Evolutionary conservation across 2,888 invertebrate species (phyloP).

Genomic region (Platycheirus rosarum): DNA sequence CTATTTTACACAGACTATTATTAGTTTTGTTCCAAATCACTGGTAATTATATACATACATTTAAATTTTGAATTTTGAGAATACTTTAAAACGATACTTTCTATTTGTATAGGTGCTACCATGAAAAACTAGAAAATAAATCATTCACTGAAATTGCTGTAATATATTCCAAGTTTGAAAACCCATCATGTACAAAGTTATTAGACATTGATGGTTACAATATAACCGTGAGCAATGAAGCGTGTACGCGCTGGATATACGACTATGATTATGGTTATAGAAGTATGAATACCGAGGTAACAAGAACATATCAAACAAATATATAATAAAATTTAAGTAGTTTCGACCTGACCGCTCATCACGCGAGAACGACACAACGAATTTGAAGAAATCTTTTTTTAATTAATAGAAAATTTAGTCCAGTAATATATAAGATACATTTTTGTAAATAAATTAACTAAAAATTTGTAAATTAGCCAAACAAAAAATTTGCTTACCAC

Average conservation of each 20-base stretch:
- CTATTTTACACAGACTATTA: slow-evolving; percentile 86
- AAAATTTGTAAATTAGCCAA: no score
- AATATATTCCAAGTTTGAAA: slow-evolving; percentile 80
- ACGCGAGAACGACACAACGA: no score
- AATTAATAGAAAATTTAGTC: no score
- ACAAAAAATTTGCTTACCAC: no score
- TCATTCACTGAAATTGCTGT: slow-evolving; percentile 80
- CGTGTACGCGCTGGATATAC: slow-evolving; percentile 85
- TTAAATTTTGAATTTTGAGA: background rate
- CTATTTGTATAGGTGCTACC: slow-evolving; percentile 79
- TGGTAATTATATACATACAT: slow-evolving; percentile 76
- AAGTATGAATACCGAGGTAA: slow-evolving; percentile 87
- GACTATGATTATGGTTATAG: slow-evolving; percentile 84
- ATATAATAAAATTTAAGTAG: no score
- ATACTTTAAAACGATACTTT: no score
- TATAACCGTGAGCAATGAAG: slow-evolving; percentile 79
- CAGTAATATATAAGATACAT: no score
- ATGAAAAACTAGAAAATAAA: slow-evolving; percentile 80
- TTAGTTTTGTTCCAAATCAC: slow-evolving; percentile 84
- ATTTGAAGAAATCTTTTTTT: no score
- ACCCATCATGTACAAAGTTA: slow-evolving; percentile 81
- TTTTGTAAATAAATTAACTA: no score
- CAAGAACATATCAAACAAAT: no score
- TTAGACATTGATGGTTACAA: slow-evolving; percentile 78
- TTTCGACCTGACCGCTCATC: no score